Evolutionary conservation across 2,113 vertebrate species (phyloP).

Genomic region (Oxyruncus cristatus): DNA sequence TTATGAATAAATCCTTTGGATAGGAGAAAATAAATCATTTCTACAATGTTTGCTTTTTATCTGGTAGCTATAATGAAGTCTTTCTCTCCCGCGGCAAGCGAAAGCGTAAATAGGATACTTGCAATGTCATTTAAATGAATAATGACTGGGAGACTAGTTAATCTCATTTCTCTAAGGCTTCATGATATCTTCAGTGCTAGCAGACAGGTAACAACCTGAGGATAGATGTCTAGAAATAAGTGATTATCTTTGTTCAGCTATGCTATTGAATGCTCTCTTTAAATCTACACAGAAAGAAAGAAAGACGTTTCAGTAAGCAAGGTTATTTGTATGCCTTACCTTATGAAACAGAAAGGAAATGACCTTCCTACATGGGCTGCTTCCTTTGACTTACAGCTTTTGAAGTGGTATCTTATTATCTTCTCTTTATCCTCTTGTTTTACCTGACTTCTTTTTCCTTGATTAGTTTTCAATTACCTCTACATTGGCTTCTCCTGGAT

Average conservation of each 20-base stretch:
- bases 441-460: not conserved
- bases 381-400: not conserved
- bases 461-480: not conserved
- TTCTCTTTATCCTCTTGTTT: not conserved
- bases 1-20: slow-evolving; percentile 56
- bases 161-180: not conserved
- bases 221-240: not conserved
- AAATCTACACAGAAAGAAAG: not conserved
- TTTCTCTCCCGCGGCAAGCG: not conserved
- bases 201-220: not conserved
- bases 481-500: not conserved
- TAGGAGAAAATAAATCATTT: slow-evolving; percentile 50
- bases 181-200: not conserved
- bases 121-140: slow-evolving; percentile 19
- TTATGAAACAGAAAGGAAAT: not conserved
- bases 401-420: not conserved
- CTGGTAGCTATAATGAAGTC: slow-evolving; percentile 31
- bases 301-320: not conserved
- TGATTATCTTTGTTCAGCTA: not conserved
- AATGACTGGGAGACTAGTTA: not conserved
- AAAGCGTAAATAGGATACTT: slow-evolving; percentile 14
- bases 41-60: slow-evolving; percentile 47
- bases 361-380: not conserved
- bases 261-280: not conserved
- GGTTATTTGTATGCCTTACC: not conserved